These are phyloP conservation scores for Hyphantria cunea DNA, from an alignment of 1,140 invertebrate species.

Conservation along the genomic window DNA sequence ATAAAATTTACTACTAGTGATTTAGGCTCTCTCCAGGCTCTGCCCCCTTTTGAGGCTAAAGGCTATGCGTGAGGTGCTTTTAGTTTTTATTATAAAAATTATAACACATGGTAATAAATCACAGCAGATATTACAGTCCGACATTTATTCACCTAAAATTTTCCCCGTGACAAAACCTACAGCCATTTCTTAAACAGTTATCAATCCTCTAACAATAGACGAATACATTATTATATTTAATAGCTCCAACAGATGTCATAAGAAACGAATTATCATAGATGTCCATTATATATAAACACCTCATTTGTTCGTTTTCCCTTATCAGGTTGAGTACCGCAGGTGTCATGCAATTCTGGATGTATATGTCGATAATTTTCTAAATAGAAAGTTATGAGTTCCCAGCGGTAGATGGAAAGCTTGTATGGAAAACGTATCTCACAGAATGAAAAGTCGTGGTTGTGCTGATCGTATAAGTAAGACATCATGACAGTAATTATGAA, in stretches of 20 bases:
- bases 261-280: slow-evolving; percentile 52
- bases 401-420: slow-evolving; percentile 65
- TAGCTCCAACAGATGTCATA: slow-evolving; percentile 39
- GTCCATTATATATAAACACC: slow-evolving; percentile 30
- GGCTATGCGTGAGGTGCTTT: too few relatives aligned
- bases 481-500: background rate
- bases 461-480: background rate
- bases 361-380: slow-evolving; percentile 57
- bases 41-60: too few relatives aligned
- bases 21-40: too few relatives aligned
- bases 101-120: too few relatives aligned
- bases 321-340: background rate
- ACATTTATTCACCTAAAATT: too few relatives aligned
- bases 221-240: slow-evolving; percentile 40
- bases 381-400: slow-evolving; percentile 62
- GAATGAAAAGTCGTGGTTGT: slow-evolving; percentile 42
- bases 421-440: slow-evolving; percentile 55
- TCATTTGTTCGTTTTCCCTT: background rate
- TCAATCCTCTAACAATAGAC: slow-evolving; percentile 31
- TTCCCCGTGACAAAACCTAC: background rate
- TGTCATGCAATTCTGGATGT: slow-evolving; percentile 18
- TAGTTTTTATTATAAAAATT: too few relatives aligned
- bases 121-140: too few relatives aligned
- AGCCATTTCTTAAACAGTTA: slow-evolving; percentile 12
- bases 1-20: too few relatives aligned